Evolutionary conservation across 2,113 vertebrate species (phyloP).

Genomic region (Silurus meridionalis): DNA sequence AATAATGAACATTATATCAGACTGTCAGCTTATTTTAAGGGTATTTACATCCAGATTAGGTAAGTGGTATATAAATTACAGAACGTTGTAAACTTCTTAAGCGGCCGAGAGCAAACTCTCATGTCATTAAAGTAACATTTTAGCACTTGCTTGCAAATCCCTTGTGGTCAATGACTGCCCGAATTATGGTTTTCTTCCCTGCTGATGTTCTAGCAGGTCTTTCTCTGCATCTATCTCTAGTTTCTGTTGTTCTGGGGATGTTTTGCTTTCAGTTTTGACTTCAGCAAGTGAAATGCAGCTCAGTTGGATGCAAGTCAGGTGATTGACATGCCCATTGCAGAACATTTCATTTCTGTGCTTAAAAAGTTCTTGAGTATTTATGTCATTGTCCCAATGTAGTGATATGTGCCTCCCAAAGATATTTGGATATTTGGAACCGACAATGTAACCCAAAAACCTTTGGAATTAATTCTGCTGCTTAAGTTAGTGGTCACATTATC

Average conservation of each 20-base stretch:
- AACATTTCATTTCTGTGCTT: background rate
- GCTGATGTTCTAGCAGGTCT: background rate
- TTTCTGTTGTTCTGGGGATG: background rate
- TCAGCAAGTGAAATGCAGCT: background rate
- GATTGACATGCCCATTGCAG: background rate
- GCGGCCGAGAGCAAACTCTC: background rate
- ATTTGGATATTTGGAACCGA: background rate
- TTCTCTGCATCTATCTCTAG: background rate
- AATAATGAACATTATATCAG: background rate
- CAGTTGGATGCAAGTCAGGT: background rate
- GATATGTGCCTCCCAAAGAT: background rate
- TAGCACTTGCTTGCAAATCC: background rate
- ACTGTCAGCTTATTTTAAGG: background rate
- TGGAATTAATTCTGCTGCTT: background rate
- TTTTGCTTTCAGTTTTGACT: background rate
- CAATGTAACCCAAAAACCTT: background rate
- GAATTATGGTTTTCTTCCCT: background rate
- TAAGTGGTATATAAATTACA: background rate
- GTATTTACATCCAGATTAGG: background rate
- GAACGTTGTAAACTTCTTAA: background rate
- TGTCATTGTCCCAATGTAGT: background rate
- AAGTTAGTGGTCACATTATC: background rate
- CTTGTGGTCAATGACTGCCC: too few relatives aligned
- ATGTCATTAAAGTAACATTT: background rate
- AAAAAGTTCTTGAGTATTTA: background rate